Evolutionary conservation across 2,797 vertebrate genomes (phyloP), one percentile per base, ranked within the genome.

Genomic region (Girardinus metallicus): DNA sequence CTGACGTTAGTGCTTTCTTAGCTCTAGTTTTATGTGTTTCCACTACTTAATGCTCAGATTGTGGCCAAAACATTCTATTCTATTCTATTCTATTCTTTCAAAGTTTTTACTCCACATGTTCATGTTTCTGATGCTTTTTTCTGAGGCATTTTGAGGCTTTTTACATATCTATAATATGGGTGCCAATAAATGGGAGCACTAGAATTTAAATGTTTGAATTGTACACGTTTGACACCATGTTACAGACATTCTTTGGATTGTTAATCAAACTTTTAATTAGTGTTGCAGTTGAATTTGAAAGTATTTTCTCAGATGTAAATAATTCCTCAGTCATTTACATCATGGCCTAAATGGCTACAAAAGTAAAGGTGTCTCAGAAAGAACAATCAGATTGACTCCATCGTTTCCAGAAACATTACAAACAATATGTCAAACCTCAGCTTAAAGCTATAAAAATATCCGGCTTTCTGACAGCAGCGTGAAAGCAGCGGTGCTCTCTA

Each of bases 201-300:
- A 41, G 10, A 29, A 62, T 41, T 23, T 39, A 68, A 68, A 39
- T 26, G 18, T 82, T 84, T 89, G 66, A 74, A 74, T 78, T 87
- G 83, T 51, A 47, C 57, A 86, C 41, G 70, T 78, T 73, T 79
- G 36, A 11, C 82, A 49, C 84, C 73, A 72, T 39, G 76, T 74
- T 86, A 51, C 2, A 18, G 47, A 46, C 36, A 47, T 73, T 2
- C 47, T 64, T 83, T 78, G 44, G 39, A 29, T 46, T 34, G 0
- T 83, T 29, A 60, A 76, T 26, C 6, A 15, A 84, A 34, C 39
- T 81, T 64, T 39, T 18, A 36, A 39, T 39, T 66, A 39, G 31
- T 23, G 2, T 39, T 66, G 34, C 12, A 53, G 29, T 73, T 46
- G 23, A 82, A 70, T 66, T 34, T 39, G 9, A 64, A 29, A 74